Base-by-base conservation (phyloP, 1,140 invertebrate genomes). In the Caenorhabditis tropicalis region DNA sequence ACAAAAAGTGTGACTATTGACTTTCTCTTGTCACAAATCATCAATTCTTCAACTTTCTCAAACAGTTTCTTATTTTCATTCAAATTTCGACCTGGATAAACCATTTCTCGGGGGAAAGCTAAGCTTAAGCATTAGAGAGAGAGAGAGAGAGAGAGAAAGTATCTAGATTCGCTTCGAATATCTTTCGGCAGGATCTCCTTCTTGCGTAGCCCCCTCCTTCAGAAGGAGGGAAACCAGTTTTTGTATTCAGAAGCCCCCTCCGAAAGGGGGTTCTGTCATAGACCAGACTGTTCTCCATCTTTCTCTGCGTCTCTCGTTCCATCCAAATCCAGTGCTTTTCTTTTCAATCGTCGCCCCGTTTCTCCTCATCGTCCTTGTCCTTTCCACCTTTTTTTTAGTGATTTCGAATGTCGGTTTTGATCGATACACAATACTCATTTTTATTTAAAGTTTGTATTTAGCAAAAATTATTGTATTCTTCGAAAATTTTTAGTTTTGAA, bases 71-170 rank as follows among this genome's bases (percentile, higher is more conserved):
- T 2, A 16, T 36, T 33, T 65, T 19, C n/a, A 74, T 74, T 39
- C 36, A 46, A 74, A 74, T 74, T 74, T 74, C 33, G 65, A n/a
- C 65, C 65, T 74, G 65, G 65, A 74, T 74, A 24, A 12, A 12
- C 10, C 2, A 2, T 9, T 29, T 27, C 24, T 29, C 10, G 3
- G n/a, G 2, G n/a, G 27, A 65, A 65, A 65, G 24, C 24, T 9
- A 16, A 65, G 53, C 12, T 12, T 6, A 12, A 43, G 39, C 39
- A 12, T 6, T 43, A 12, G 12, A 43, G 12, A 43, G 39, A 12
- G 12, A 12, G 12, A 43, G 16, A 51, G 19, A 19, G 3, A 19
- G 19, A 65, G 21, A 65, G 31, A 65, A 65, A 65, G 58, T 65
- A 65, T 56, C 53, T 56, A 65, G 31, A 33, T 65, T 65, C 16